phyloP scores from a whole-genome alignment of 2,888 invertebrate species.

The Adelognathus sp. region DNA sequence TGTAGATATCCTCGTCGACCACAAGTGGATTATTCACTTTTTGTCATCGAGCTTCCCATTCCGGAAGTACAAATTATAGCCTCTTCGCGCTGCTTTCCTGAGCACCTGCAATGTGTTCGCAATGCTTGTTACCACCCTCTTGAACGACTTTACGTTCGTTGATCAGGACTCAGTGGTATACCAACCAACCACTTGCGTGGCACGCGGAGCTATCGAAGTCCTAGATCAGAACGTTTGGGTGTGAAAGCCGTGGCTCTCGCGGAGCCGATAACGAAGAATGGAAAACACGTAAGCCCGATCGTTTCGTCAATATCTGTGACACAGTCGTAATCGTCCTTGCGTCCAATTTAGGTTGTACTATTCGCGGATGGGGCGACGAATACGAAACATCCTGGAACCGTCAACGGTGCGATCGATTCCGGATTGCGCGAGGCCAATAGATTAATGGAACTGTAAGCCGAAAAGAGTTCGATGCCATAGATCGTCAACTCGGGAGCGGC shows the following conservation, averaged over 20 bases:
- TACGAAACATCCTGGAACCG: slow-evolving; percentile 83
- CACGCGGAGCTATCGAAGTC: slow-evolving; percentile 85
- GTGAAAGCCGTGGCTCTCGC: slow-evolving; percentile 82
- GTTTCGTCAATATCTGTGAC: background rate
- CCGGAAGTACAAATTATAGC: too few relatives aligned
- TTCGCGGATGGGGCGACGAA: slow-evolving; percentile 87
- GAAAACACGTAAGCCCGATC: slow-evolving; percentile 72
- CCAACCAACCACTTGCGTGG: slow-evolving; percentile 87
- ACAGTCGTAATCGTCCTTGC: too few relatives aligned
- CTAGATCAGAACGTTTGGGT: slow-evolving; percentile 81
- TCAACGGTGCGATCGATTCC: slow-evolving; percentile 87
- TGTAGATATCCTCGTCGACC: too few relatives aligned
- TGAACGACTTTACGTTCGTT: background rate
- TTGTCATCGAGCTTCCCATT: too few relatives aligned
- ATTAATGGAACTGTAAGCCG: slow-evolving; percentile 72
- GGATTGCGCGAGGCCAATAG: slow-evolving; percentile 88
- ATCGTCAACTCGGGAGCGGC: too few relatives aligned
- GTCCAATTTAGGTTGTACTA: slow-evolving; percentile 83
- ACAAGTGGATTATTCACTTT: too few relatives aligned
- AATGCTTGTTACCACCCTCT: too few relatives aligned
- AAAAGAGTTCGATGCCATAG: too few relatives aligned
- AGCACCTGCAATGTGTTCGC: too few relatives aligned
- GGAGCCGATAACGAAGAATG: slow-evolving; percentile 80
- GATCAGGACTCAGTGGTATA: slow-evolving; percentile 84
- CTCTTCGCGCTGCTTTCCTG: too few relatives aligned